Evolutionary conservation across 2,888 invertebrate genomes (phyloP), one percentile per base, ranked within the genome.

Genomic region (Bombylius major): DNA sequence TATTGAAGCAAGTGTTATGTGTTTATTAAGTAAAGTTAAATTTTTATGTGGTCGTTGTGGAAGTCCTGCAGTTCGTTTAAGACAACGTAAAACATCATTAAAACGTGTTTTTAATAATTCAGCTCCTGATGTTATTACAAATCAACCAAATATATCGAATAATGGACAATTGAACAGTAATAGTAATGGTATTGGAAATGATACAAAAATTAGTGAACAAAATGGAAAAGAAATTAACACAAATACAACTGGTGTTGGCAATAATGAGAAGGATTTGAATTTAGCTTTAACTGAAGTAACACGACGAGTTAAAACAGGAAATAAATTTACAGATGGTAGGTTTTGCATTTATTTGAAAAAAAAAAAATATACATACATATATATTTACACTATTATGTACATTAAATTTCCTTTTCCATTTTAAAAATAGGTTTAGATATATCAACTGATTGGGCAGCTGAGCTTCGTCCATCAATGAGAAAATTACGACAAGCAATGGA

Each of bases 1-100:
- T 68, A 87, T 89, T 54, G 89, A 91, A 73, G 91, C 90, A 1
- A 87, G 89, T 66, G 84, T 90, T 7, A 88, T 91, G 82, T 90
- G 89, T 70, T 76, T 91, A 60, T 86, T 87, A 33, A 87, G 88
- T 63, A 89, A 89, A 75, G 84, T 76, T 1, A 89, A 89, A 67
- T 87, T 86, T 69, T 75, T 90, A 5, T 87, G 86, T 67, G 86
- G 86, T 1, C 77, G 84, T 48, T 84, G 85, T 65, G 83, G 84
- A 23, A 85, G 84, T 66, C 86, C 86, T 5, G 85, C 85, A 5
- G 82, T 85, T 11, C 75, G 85, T 54, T 65, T 85, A 50, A 75
- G 85, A 32, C 80, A 79, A 62, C 81, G 74, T 4, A 71, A 69
- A 57, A 63, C 60, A 13, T 62, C 65, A 7, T 62, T 68, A 4